These are phyloP conservation scores for Artibeus jamaicensis DNA, from an alignment of 2,797 vertebrate species.

Conservation along the genomic window DNA sequence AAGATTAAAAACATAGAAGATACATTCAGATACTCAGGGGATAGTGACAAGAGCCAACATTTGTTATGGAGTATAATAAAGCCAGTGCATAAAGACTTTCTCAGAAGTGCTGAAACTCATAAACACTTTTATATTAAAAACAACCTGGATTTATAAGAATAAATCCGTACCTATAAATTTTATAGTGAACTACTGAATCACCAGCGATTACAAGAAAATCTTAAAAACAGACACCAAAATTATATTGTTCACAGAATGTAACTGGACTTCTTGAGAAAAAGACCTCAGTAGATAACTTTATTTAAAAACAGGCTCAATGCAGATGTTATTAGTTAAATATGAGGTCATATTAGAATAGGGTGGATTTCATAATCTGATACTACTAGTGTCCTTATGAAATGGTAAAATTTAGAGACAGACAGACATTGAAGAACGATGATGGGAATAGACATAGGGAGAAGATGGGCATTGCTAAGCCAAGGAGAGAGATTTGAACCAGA, in stretches of 20 bases:
- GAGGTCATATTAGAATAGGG: not conserved
- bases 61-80: not conserved
- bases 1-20: not conserved
- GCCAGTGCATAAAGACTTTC: not conserved
- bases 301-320: not conserved
- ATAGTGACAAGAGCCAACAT: not conserved
- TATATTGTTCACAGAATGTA: not conserved
- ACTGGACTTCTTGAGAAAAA: not conserved
- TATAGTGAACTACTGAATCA: not conserved
- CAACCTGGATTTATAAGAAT: not conserved
- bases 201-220: not conserved
- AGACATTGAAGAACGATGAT: too few species aligned
- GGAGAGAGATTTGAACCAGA: not conserved
- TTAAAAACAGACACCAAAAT: not conserved
- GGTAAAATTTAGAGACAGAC: not conserved
- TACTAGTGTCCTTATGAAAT: not conserved
- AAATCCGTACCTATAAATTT: not conserved
- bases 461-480: not conserved
- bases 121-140: not conserved
- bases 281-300: not conserved
- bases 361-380: not conserved
- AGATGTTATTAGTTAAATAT: not conserved
- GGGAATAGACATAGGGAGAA: not conserved
- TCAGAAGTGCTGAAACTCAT: not conserved
- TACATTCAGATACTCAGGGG: not conserved